These are phyloP conservation scores for Prunella fulvescens DNA, from an alignment of 2,113 vertebrate genomes.

Conservation along the genomic window DNA sequence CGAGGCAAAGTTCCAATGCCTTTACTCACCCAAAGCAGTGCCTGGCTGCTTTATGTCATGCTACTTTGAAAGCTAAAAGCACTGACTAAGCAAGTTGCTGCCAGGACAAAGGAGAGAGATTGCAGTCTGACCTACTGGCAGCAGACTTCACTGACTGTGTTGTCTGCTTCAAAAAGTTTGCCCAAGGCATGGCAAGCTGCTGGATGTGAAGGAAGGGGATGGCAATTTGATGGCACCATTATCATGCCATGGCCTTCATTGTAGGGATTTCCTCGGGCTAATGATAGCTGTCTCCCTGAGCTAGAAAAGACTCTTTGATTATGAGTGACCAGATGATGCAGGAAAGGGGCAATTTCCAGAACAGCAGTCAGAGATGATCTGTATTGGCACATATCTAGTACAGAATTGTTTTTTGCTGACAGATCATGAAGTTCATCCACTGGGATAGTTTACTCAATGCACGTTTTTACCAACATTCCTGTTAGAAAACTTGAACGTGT, in stretches of 20 bases:
- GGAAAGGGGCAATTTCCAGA: background rate
- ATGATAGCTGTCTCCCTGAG: background rate
- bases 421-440: background rate
- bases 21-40: conserved; percentile 10
- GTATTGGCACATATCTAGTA: background rate
- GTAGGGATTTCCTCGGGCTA: background rate
- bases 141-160: background rate
- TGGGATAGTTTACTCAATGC: background rate
- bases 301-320: background rate
- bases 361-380: background rate
- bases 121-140: background rate
- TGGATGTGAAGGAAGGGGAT: background rate
- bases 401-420: background rate
- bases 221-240: background rate
- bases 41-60: background rate
- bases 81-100: background rate
- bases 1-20: background rate
- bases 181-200: background rate
- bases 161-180: background rate
- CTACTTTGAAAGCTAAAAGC: background rate
- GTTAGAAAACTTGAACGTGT: conserved; percentile 54
- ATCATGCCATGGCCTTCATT: background rate
- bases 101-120: background rate
- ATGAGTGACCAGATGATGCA: background rate
- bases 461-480: conserved; percentile 74